Evolutionary conservation across 2,113 vertebrate genomes (phyloP).

Genomic region (Thryonomys swinderianus): DNA sequence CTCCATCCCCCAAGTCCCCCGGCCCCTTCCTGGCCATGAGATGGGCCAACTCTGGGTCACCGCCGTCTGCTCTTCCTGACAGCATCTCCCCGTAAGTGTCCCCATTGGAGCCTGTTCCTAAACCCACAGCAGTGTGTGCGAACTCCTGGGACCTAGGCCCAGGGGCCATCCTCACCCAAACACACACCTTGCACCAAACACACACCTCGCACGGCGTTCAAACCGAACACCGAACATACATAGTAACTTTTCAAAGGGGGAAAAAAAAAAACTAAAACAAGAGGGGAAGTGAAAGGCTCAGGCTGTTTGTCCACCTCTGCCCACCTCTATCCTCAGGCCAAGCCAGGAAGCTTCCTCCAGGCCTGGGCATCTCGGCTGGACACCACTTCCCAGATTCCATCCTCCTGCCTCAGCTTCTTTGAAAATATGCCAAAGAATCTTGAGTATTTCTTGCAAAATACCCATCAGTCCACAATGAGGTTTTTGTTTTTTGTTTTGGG

Average conservation of each 20-base stretch:
- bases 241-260: neutral
- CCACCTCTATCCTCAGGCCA: neutral
- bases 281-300: too few species aligned
- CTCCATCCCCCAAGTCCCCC: neutral
- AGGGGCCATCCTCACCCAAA: neutral
- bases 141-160: neutral
- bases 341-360: too few species aligned
- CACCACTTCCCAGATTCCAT: neutral
- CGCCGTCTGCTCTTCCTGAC: neutral
- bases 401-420: neutral
- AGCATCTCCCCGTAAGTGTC: neutral
- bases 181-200: neutral
- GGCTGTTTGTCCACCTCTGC: neutral
- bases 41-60: neutral
- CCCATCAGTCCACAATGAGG: neutral
- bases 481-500: too few species aligned
- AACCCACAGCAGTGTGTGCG: neutral
- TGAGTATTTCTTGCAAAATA: neutral
- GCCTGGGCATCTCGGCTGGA: neutral
- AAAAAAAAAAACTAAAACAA: neutral
- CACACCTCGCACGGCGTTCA: neutral
- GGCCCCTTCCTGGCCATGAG: neutral
- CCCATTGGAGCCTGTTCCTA: neutral
- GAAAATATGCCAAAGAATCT: neutral
- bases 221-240: neutral